Evolutionary conservation across 1,140 invertebrate genomes (phyloP), one percentile per base, ranked within the genome.

Genomic region (Liolophura sinensis): DNA sequence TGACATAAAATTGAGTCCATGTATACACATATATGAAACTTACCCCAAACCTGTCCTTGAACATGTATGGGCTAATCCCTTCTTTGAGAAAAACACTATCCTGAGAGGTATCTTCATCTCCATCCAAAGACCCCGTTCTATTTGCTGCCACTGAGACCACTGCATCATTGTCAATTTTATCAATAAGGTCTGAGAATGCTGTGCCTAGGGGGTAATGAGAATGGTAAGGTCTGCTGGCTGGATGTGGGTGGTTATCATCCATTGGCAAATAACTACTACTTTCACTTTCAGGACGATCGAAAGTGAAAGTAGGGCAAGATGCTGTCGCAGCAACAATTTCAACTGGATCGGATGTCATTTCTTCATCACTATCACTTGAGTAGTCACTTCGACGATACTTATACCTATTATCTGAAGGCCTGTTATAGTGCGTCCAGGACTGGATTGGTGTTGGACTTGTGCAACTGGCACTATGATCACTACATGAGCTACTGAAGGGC

Each of bases 311-410:
- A 40, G 31, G 31, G 9, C 31, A 40, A 40, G 31, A 40, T 40
- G 31, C 31, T 40, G 31, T 40, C 9, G 31, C 31, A 40, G 31
- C 31, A 40, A 40, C 9, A 40, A 40, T 40, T 40, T 40, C 31
- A 40, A 40, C 31, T 40, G 31, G 31, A 40, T 40, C 31, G 31
- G 31, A 9, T 40, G 31, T 40, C 31, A 40, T 40, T 4, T 80
- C 78, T 25, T 77, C 78, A 12, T 79, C 78, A 71, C 76, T 78
- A n/a, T 80, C 78, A 72, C 78, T 80, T 11, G 75, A 78, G 64
- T 80, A 77, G 57, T 80, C 76, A 69, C 78, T 80, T 24, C 75
- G 73, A 14, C 76, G 70, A 54, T 78, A 78, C 65, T 78, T 80
- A 63, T 80, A 80, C 51, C 74, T 71, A 51, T 73, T 76, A 40